Percentiles rank a stretch among this genome's conserved stretches.
These are phyloP conservation scores for Pristis pectinata DNA, from an alignment of 2,797 vertebrate genomes.

Conservation along the genomic window DNA sequence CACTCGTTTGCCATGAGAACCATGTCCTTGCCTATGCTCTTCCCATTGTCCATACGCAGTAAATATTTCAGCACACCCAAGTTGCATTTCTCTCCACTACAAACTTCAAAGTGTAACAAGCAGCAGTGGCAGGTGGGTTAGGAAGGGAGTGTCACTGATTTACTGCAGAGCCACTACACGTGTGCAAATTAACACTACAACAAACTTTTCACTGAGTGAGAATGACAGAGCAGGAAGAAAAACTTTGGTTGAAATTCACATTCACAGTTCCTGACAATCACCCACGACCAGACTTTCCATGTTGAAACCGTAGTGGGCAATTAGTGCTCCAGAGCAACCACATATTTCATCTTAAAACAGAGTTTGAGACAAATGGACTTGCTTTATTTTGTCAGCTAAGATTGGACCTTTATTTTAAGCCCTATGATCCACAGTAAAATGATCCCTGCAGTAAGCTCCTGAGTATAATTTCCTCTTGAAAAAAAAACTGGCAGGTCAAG, in stretches of 20 bases:
- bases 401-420: slow-evolving; percentile 1
- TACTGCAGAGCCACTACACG: not conserved
- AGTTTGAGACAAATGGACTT: not conserved
- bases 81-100: too few species aligned
- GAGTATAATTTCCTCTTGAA: not conserved
- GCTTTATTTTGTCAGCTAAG: not conserved
- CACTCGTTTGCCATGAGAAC: too few species aligned
- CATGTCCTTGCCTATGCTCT: too few species aligned
- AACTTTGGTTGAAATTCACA: not conserved
- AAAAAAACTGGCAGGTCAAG: not conserved
- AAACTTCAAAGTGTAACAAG: too few species aligned
- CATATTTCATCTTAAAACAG: not conserved
- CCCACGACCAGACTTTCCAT: not conserved
- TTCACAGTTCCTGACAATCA: not conserved
- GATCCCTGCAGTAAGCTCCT: not conserved
- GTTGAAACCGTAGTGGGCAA: not conserved
- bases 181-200: too few species aligned
- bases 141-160: not conserved
- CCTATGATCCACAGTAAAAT: not conserved
- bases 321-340: not conserved
- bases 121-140: too few species aligned
- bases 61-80: too few species aligned
- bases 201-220: too few species aligned
- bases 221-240: not conserved
- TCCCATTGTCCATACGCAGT: too few species aligned